These are phyloP conservation scores for Aleiodes leptofemur DNA, from an alignment of 2,888 invertebrate species.

Conservation along the genomic window DNA sequence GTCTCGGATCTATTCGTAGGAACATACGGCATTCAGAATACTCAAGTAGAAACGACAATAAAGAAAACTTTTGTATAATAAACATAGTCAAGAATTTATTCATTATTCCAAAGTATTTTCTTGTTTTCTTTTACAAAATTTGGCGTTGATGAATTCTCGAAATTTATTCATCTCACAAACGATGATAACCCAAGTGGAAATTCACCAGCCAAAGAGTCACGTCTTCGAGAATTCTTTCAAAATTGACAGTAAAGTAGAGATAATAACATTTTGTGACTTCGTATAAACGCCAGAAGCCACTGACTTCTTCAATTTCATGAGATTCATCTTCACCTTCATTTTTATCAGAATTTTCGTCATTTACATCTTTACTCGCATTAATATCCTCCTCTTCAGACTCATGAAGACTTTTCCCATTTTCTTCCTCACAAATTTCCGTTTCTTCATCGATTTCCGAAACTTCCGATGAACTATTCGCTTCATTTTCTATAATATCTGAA, in stretches of 20 bases:
- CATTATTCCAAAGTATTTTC: no score
- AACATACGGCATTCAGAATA: no score
- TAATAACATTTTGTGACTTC: constrained; percentile 4
- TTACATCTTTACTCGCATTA: neutral
- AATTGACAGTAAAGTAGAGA: neutral
- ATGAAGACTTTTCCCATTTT: no score
- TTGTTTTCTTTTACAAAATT: neutral
- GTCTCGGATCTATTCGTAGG: neutral
- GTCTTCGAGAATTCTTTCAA: constrained; percentile 17
- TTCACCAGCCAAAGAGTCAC: neutral
- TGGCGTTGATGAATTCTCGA: neutral
- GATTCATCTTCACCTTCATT: constrained; percentile 4
- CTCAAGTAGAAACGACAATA: no score
- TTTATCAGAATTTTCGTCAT: neutral
- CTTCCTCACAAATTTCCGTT: neutral
- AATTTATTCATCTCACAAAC: neutral
- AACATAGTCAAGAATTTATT: no score
- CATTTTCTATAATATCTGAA: no score
- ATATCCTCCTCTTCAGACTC: neutral
- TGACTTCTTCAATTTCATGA: neutral
- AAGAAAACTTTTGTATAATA: no score
- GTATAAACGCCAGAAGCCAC: neutral
- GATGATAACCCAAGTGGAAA: constrained; percentile 15
- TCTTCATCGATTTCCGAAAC: neutral
- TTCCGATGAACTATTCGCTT: no score